These are phyloP conservation scores for Xenentodon cancila DNA, from an alignment of 2,797 vertebrate genomes.

Conservation along the genomic window DNA sequence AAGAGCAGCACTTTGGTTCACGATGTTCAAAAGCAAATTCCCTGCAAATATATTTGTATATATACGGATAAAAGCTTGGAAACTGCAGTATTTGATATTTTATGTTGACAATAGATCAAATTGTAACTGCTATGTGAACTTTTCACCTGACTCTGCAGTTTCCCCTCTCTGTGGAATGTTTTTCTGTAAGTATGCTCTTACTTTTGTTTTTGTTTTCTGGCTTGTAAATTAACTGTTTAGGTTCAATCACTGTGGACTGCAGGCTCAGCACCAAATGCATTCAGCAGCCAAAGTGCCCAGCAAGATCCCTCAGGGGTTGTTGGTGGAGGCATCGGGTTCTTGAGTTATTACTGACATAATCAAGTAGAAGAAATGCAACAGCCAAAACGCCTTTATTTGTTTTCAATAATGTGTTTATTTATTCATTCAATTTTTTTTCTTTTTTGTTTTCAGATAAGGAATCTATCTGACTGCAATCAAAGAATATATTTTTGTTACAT, in stretches of 20 bases:
- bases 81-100: background rate
- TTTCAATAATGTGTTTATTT: no score
- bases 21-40: background rate
- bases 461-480: no score
- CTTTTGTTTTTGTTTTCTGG: slow-evolving; percentile 3
- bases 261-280: slow-evolving; percentile 12
- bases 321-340: background rate
- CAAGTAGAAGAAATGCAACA: no score
- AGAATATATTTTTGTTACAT: no score
- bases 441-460: no score
- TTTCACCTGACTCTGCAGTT: slow-evolving; percentile 10
- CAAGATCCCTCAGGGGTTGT: background rate
- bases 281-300: background rate
- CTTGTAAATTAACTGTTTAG: background rate
- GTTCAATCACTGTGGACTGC: background rate
- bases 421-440: no score
- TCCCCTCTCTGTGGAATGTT: background rate
- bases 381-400: no score
- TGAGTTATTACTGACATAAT: no score
- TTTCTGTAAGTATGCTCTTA: slow-evolving; percentile 6
- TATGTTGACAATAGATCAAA: slow-evolving; percentile 4
- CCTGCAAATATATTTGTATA: background rate
- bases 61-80: background rate
- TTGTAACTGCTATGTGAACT: slow-evolving; percentile 7
- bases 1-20: slow-evolving; percentile 7